Percentiles rank a stretch among this genome's conserved stretches.
These are phyloP conservation scores for Seriola aureovittata DNA, from an alignment of 2,113 vertebrate genomes.

Conservation along the genomic window DNA sequence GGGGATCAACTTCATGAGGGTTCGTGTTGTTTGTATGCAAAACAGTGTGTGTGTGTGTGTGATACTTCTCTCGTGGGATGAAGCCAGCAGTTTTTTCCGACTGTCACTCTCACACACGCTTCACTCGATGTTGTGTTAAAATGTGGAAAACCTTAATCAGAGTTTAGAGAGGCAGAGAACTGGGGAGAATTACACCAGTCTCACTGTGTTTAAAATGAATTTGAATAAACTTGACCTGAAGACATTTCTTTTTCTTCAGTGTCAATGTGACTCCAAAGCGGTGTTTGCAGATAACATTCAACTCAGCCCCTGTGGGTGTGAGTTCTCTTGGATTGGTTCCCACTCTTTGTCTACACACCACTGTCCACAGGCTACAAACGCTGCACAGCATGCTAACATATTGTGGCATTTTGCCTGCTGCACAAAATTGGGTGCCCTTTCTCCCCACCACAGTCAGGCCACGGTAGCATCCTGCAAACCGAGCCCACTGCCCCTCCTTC, in stretches of 20 bases:
- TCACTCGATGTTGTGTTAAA: not conserved
- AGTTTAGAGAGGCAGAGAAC: not conserved
- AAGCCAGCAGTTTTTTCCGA: not conserved
- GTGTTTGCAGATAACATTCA: constrained; percentile 37
- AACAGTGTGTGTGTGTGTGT: constrained; percentile 10
- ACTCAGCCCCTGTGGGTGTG: constrained; percentile 17
- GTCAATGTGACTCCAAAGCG: constrained; percentile 28
- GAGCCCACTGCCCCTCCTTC: not conserved
- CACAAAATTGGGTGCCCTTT: constrained; percentile 48
- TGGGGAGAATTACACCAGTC: not conserved
- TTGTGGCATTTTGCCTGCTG: constrained; percentile 68
- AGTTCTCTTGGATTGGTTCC: constrained; percentile 51
- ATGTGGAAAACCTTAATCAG: not conserved
- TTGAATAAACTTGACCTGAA: constrained; percentile 1
- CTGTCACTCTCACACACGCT: not conserved
- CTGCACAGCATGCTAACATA: constrained; percentile 68
- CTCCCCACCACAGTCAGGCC: constrained; percentile 1
- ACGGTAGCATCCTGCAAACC: not conserved
- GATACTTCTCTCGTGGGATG: not conserved
- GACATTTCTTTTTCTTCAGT: constrained; percentile 19
- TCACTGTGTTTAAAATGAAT: not conserved
- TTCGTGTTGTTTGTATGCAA: constrained; percentile 23
- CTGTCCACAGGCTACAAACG: constrained; percentile 60
- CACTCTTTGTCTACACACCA: constrained; percentile 39
- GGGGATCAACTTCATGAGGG: not conserved